These are phyloP conservation scores for Calonectris borealis DNA, from an alignment of 2,113 vertebrate genomes.

Conservation along the genomic window DNA sequence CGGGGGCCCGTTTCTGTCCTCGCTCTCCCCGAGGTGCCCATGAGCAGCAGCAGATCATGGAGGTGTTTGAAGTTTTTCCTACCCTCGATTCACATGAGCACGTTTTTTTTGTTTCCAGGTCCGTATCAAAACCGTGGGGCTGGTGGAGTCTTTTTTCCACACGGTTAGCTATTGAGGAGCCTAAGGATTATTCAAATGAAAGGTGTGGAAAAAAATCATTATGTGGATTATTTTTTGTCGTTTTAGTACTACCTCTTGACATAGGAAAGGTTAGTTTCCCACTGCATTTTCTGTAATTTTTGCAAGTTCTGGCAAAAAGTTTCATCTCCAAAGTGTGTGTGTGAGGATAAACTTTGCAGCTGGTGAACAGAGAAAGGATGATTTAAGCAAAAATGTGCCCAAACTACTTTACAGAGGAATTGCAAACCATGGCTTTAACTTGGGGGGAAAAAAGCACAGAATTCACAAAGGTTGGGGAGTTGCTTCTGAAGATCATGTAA, in stretches of 20 bases:
- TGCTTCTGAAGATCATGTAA: neutral
- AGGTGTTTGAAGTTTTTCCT: neutral
- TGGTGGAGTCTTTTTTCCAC: neutral
- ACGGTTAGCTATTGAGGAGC: neutral
- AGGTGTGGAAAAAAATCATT: neutral
- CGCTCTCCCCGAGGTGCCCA: too few relatives aligned
- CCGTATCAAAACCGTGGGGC: fast-evolving
- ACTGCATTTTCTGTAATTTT: neutral
- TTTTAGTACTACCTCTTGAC: neutral
- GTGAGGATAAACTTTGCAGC: neutral
- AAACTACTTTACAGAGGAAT: fast-evolving
- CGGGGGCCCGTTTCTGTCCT: fast-evolving
- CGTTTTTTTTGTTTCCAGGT: neutral
- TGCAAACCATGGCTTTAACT: neutral
- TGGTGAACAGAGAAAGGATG: neutral
- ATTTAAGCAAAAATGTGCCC: neutral
- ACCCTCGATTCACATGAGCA: fast-evolving
- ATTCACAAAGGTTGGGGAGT: neutral
- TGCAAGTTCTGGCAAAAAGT: neutral
- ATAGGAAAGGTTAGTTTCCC: neutral
- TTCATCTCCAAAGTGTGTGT: fast-evolving
- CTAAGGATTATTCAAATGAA: neutral
- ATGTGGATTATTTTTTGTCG: neutral
- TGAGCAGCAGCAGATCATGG: fast-evolving
- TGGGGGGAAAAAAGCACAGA: neutral